Conservation (phyloP, 2,797 vertebrate species). For the Rousettus madagascariensis region DNA sequence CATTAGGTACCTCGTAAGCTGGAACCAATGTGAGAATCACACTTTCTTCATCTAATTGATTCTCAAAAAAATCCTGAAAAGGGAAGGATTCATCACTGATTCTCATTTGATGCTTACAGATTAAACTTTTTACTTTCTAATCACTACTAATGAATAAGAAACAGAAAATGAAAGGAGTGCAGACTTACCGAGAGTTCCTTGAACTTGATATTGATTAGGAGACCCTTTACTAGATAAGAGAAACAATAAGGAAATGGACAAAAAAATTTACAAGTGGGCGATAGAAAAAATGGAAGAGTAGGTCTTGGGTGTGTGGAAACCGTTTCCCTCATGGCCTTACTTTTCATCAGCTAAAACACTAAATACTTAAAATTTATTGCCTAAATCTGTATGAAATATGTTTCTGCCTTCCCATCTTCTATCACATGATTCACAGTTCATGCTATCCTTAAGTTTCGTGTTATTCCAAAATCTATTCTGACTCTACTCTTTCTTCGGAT, state of each 20-base stretch:
- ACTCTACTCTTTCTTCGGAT: not conserved
- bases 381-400: not conserved
- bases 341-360: not conserved
- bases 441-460: not conserved
- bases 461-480: not conserved
- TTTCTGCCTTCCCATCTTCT: not conserved
- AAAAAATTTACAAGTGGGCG: not conserved
- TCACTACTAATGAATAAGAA: not conserved
- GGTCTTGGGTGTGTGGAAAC: not conserved
- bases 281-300: not conserved
- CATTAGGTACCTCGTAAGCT: not conserved
- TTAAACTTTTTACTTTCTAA: not conserved
- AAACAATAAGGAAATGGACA: not conserved
- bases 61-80: conserved; percentile 43
- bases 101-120: not conserved
- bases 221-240: not conserved
- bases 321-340: not conserved
- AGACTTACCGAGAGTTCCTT: not conserved
- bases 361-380: not conserved
- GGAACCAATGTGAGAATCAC: conserved; percentile 69
- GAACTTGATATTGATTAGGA: not conserved
- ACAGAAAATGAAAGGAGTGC: not conserved
- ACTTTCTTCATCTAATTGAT: conserved; percentile 39
- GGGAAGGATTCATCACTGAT: not conserved
- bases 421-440: not conserved